Evolutionary conservation across 1,140 invertebrate species (phyloP).

Genomic region (Parasteatoda tepidariorum): DNA sequence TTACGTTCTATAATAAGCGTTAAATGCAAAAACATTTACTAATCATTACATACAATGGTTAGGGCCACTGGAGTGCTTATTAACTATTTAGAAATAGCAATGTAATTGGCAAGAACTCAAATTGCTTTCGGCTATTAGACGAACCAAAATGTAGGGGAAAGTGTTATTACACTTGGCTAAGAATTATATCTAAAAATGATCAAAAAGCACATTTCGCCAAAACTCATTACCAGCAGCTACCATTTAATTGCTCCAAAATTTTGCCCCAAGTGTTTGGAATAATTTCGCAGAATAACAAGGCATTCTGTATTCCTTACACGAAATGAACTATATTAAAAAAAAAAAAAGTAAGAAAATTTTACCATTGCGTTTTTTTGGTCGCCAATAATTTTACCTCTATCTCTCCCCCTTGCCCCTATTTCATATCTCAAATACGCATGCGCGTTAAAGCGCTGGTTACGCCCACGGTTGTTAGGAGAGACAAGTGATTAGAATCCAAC

Average conservation of each 20-base stretch:
- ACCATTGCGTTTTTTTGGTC: conserved; percentile 12
- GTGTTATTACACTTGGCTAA: too few relatives aligned
- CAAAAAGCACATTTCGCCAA: too few relatives aligned
- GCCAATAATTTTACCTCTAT: conserved; percentile 18
- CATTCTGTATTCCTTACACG: conserved; percentile 27
- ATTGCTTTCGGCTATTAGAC: too few relatives aligned
- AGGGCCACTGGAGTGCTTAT: too few relatives aligned
- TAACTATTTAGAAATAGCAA: too few relatives aligned
- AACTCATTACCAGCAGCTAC: conserved; percentile 18
- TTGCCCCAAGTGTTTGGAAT: neutral
- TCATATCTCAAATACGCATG: conserved; percentile 18
- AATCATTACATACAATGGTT: too few relatives aligned
- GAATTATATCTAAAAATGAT: too few relatives aligned
- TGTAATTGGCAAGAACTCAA: too few relatives aligned
- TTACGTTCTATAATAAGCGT: too few relatives aligned
- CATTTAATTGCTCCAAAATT: conserved; percentile 26
- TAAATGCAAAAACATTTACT: too few relatives aligned
- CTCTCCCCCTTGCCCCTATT: neutral
- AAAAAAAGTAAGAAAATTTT: conserved; percentile 21
- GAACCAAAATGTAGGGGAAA: too few relatives aligned
- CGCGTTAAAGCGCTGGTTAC: neutral
- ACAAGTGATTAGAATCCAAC: conserved; percentile 10
- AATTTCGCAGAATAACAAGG: conserved; percentile 18
- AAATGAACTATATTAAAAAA: conserved; percentile 38
- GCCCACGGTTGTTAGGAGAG: conserved; percentile 25